phyloP scores from a whole-genome alignment of 1,140 invertebrate species.

The Globodera rostochiensis region DNA sequence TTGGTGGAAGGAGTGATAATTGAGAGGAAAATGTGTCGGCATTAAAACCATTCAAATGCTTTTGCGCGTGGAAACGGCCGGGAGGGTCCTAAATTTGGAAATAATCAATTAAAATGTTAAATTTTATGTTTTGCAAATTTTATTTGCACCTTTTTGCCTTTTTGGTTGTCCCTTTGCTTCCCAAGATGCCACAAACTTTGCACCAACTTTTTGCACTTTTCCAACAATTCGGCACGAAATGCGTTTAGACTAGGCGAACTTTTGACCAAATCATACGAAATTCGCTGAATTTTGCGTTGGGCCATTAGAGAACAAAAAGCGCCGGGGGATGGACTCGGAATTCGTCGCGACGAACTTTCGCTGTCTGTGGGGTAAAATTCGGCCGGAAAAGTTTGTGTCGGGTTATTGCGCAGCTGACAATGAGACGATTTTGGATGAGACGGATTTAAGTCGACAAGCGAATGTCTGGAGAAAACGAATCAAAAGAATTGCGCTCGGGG shows the following conservation, averaged over 20 bases:
- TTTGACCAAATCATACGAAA: constrained; percentile 10
- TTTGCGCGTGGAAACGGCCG: neutral
- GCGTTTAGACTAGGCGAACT: neutral
- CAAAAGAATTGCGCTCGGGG: neutral
- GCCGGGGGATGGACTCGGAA: neutral
- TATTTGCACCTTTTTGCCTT: neutral
- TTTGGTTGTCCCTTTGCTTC: constrained; percentile 5
- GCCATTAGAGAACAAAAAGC: neutral
- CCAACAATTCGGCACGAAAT: constrained; percentile 20
- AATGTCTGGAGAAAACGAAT: neutral
- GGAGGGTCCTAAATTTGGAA: neutral
- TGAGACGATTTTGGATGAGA: neutral
- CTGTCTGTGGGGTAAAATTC: constrained; percentile 1
- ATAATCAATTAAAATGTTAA: neutral
- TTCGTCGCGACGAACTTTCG: neutral
- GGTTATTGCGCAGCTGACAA: neutral
- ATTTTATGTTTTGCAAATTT: neutral
- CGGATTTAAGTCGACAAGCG: neutral
- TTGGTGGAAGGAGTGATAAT: neutral
- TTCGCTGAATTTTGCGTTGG: constrained; percentile 1
- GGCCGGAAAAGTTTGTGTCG: neutral
- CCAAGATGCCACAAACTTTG: constrained; percentile 16
- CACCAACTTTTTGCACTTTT: constrained; percentile 12
- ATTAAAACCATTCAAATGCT: neutral
- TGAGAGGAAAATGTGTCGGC: neutral